Evolutionary conservation across 2,113 vertebrate species (phyloP).

Genomic region (human): DNA sequence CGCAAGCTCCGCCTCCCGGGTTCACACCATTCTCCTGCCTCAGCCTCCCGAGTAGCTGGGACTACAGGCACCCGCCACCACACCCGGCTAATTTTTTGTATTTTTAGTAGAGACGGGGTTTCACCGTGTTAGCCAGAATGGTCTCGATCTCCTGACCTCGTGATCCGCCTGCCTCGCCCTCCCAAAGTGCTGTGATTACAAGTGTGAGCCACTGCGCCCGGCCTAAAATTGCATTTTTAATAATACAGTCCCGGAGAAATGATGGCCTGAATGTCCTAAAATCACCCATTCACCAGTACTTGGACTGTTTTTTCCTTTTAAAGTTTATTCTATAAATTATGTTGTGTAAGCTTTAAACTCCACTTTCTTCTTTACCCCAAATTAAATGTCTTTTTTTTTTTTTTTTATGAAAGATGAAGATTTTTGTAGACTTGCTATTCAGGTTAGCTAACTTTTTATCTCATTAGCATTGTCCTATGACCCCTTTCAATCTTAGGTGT

Average conservation of each 20-base stretch:
- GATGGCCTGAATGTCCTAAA: background rate
- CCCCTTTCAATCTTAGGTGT: background rate
- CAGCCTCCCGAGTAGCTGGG: too few relatives aligned
- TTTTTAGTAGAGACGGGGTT: too few relatives aligned
- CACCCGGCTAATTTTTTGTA: too few relatives aligned
- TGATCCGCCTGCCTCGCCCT: too few relatives aligned
- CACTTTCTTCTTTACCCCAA: background rate
- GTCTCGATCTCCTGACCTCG: too few relatives aligned
- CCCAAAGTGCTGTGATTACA: too few relatives aligned
- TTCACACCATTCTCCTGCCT: too few relatives aligned
- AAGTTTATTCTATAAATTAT: background rate
- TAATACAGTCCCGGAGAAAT: background rate
- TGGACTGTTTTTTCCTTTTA: background rate
- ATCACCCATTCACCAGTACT: background rate
- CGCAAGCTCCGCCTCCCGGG: too few relatives aligned
- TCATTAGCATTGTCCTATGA: background rate
- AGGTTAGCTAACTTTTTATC: background rate
- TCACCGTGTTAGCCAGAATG: too few relatives aligned
- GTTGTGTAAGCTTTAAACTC: background rate
- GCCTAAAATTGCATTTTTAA: background rate
- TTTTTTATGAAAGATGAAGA: background rate
- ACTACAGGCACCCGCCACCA: too few relatives aligned
- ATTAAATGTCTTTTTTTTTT: slow-evolving; percentile 34
- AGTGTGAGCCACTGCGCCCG: too few relatives aligned
- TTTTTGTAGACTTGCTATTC: background rate